Evolutionary conservation across 2,113 vertebrate genomes (phyloP), one percentile per base, ranked within the genome.

Genomic region (Pimephales promelas): DNA sequence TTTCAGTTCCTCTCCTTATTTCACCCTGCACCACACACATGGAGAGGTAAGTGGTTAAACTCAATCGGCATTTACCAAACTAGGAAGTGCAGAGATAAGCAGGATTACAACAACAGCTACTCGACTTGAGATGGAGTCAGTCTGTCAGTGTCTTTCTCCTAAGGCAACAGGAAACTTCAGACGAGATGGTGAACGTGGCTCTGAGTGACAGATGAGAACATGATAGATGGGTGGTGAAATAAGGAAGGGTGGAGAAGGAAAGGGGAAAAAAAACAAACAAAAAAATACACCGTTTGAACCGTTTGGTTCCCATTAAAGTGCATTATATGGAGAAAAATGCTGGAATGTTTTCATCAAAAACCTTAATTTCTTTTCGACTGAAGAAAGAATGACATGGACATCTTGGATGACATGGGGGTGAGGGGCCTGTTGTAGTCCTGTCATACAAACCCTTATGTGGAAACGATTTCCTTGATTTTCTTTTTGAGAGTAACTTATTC

Each of bases 101-200:
- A 34, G 86, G 86, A 79, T 83, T 49, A 84, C 10, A 86, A 84
- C 54, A 85, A 84, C 81, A 80, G 52, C 59, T 71, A 40, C 64
- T 84, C 9, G 54, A 77, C 80, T 43, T 78, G 36, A 85, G 66
- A 62, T 52, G 45, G 59, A 59, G 26, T 52, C 62, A 47, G 24
- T 47, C 36, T 73, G 40, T 61, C 76, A 79, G 57, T 77, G 74
- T 59, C 49, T 77, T 56, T 81, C 82, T 80, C 83, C 72, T 83
- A 81, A 36, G 43, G 31, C 18, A 13, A 66, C 5, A 68, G 71
- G n/a, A 71, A 81, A 66, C 73, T 45, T 78, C 72, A 24, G 79
- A 54, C 75, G 56, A 76, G 57, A 26, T 57, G 61, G 36, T 52
- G 56, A 57, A 84, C 36, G 10, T 49, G 59, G 36, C 61, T 43